Evolutionary conservation across 2,888 invertebrate genomes (phyloP).

Genomic region (Didymodactylos carnosus): DNA sequence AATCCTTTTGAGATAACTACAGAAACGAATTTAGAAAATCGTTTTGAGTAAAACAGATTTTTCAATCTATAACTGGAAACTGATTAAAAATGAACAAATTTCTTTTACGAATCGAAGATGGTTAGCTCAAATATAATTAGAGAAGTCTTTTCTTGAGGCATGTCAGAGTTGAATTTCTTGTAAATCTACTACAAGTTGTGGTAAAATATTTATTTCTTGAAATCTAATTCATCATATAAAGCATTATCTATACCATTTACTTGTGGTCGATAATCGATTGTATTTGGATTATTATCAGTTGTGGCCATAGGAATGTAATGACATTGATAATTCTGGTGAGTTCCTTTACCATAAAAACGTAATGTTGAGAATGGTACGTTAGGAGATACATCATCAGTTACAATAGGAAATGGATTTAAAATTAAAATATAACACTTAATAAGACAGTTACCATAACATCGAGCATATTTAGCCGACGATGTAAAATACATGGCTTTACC

Average conservation of each 20-base stretch:
- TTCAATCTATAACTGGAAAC: no score
- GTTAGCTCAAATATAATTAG: no score
- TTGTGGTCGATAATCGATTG: neutral
- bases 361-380: neutral
- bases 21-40: no score
- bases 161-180: neutral
- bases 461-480: no score
- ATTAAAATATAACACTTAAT: neutral
- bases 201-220: neutral
- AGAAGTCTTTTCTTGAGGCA: no score
- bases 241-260: neutral
- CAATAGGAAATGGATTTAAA: neutral
- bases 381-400: neutral
- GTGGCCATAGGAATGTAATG: neutral
- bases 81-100: no score
- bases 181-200: neutral
- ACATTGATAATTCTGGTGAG: neutral
- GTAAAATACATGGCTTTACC: no score
- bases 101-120: no score
- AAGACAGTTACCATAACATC: no score
- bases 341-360: neutral
- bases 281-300: neutral
- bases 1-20: no score
- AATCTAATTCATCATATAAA: neutral
- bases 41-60: no score